Base-by-base conservation (phyloP, 2,888 invertebrate genomes). In the Perizoma flavofasciatum region DNA sequence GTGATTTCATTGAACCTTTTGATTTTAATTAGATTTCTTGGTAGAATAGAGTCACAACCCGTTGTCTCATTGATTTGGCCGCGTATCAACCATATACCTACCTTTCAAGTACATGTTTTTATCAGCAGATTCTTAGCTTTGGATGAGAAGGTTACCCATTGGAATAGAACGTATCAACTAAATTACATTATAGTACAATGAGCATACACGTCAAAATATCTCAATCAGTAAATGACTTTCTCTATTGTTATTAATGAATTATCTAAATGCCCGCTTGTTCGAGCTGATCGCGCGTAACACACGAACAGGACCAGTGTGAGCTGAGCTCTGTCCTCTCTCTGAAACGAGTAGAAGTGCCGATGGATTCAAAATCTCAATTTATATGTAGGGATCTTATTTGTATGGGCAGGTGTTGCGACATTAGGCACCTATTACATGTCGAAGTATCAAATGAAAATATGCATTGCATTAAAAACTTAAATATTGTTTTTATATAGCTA, bases 321-420 rank as follows among this genome's bases (percentile, higher is more conserved):
- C 39, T 46, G 63, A 56, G n/a, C 66, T 11, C 32, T 6, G 47
- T 43, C 37, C 48, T 52, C 55, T 52, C 57, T 56, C 49, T 35
- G 11, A 37, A 46, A 49, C 52, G 48, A 61, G 68, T 62, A 53
- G 50, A 67, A 63, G 39, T 43, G 57, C 53, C 37, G 71, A 63
- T 56, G 54, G 32, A 67, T 46, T 54, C 52, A 53, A 66, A 62
- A 53, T 63, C 32, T 67, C 37, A 56, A 70, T 72, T 72, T 63
- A 58, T 33, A 54, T 54, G 53, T 41, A 65, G 67, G 61, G 77
- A 51, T 71, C 80, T 66, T 56, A 59, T 67, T 71, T 63, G 55
- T 52, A 49, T 80, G 76, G 79, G 55, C 61, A 49, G 54, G 9
- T 55, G 66, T 79, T 74, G 72, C 70, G 54, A 77, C 68, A 78